Evolutionary conservation across 2,113 vertebrate species (phyloP).

Genomic region (Boleophthalmus pectinirostris): DNA sequence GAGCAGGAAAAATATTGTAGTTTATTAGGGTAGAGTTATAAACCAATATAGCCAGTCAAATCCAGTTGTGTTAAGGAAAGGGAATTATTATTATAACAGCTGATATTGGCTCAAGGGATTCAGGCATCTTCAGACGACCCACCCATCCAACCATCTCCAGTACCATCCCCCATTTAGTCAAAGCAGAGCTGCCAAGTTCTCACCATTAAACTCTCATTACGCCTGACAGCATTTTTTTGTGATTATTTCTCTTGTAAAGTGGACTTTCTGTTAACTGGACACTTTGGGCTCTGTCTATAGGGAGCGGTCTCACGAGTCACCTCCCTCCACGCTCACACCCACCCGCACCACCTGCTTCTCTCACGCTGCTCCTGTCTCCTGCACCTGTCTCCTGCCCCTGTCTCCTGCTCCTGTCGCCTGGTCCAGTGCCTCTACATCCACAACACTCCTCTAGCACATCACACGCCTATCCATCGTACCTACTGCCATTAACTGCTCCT

Average conservation of each 20-base stretch:
- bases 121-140: conserved; percentile 47
- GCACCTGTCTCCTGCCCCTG: conserved; percentile 22
- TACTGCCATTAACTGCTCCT: conserved; percentile 9
- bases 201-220: conserved; percentile 11
- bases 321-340: conserved; percentile 35
- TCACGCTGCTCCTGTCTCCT: conserved; percentile 33
- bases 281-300: conserved; percentile 25
- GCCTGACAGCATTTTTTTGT: conserved; percentile 5
- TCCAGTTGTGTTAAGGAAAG: neutral
- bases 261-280: conserved; percentile 6
- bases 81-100: conserved; percentile 3
- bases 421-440: conserved; percentile 18
- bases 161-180: conserved; percentile 51
- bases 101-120: conserved; percentile 10
- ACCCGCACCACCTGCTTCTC: conserved; percentile 64
- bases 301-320: conserved; percentile 28
- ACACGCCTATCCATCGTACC: conserved; percentile 10
- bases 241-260: neutral
- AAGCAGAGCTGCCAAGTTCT: conserved; percentile 18
- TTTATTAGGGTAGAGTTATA: neutral
- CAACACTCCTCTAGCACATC: conserved; percentile 14
- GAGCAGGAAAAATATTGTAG: neutral
- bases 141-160: conserved; percentile 44
- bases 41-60: neutral
- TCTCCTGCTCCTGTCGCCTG: conserved; percentile 20